Evolutionary conservation across 2,888 invertebrate species (phyloP).

Genomic region (Anagyrus pseudococci): DNA sequence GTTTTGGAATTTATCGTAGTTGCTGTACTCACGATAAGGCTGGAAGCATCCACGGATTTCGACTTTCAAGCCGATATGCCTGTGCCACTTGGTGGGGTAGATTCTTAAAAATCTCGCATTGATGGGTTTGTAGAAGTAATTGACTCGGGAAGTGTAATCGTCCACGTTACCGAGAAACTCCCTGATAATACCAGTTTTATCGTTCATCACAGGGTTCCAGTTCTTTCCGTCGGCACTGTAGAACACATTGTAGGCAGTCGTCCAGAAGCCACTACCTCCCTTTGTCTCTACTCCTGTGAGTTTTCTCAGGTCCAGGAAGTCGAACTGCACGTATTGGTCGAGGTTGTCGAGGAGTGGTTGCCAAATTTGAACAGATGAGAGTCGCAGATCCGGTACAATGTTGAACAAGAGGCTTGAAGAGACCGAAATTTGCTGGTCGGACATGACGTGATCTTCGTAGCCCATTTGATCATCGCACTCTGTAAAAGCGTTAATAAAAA

Average conservation of each 20-base stretch:
- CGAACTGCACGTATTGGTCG: constrained; percentile 66
- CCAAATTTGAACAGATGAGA: constrained; percentile 46
- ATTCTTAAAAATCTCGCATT: constrained; percentile 76
- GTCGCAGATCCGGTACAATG: constrained; percentile 42
- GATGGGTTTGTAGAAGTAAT: constrained; percentile 76
- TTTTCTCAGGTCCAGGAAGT: constrained; percentile 75
- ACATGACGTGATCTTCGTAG: constrained; percentile 68
- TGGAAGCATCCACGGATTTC: constrained; percentile 82
- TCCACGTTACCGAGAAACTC: constrained; percentile 80
- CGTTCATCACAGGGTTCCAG: constrained; percentile 73
- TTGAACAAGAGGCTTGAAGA: constrained; percentile 64
- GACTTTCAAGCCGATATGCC: constrained; percentile 74
- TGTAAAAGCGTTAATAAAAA: constrained; percentile 35
- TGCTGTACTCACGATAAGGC: constrained; percentile 68
- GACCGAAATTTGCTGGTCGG: constrained; percentile 71
- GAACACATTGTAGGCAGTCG: constrained; percentile 74
- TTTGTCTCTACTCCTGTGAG: constrained; percentile 81
- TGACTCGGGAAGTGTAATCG: constrained; percentile 66
- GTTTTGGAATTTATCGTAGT: not conserved
- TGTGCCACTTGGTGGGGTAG: constrained; percentile 75
- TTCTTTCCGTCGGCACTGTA: constrained; percentile 75
- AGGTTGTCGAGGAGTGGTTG: constrained; percentile 47
- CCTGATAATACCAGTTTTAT: constrained; percentile 64
- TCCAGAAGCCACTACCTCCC: constrained; percentile 76
- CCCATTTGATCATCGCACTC: constrained; percentile 79